These are phyloP conservation scores for Boloria selene DNA, from an alignment of 2,888 invertebrate species.

Conservation along the genomic window DNA sequence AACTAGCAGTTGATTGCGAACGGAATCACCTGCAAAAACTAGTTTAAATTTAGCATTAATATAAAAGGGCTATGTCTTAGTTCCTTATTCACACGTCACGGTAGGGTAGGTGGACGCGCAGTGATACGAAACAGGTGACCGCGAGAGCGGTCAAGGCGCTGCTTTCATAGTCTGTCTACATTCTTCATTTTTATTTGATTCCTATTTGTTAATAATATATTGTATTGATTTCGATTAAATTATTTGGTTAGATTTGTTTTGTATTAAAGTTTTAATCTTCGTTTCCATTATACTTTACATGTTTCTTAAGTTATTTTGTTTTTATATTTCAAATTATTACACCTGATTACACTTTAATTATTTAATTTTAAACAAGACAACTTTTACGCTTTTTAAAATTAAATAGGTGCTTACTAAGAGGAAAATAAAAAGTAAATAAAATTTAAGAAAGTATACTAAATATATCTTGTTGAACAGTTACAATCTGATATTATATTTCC, in stretches of 20 bases:
- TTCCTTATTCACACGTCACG: constrained; percentile 45
- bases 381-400: no score
- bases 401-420: no score
- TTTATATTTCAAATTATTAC: no score
- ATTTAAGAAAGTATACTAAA: neutral
- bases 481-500: neutral
- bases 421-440: neutral
- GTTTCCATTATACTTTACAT: no score
- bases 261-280: no score
- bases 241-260: no score
- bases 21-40: neutral
- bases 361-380: no score
- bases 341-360: no score
- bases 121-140: constrained; percentile 53
- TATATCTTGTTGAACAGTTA: constrained; percentile 2
- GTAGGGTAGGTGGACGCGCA: constrained; percentile 46
- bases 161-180: constrained; percentile 19
- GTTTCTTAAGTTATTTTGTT: no score
- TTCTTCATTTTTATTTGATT: constrained; percentile 5
- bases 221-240: neutral
- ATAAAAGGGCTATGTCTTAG: constrained; percentile 6
- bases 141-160: constrained; percentile 57
- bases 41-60: constrained; percentile 2
- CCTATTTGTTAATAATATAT: neutral
- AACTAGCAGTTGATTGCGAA: no score